Base-by-base conservation (phyloP, 2,797 vertebrate species). In the Syndactyla subalaris region DNA sequence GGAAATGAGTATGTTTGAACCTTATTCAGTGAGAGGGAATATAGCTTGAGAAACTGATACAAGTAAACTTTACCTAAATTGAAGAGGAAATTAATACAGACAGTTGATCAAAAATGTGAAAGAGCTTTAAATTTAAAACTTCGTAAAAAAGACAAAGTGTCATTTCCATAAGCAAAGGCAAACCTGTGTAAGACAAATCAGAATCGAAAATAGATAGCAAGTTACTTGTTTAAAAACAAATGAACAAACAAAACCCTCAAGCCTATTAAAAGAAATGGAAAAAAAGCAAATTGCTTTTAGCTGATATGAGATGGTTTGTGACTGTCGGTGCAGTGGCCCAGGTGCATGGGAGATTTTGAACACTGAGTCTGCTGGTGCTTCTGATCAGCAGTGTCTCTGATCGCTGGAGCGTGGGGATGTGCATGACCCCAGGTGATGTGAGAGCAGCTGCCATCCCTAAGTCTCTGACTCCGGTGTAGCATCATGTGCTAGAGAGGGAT, bases 1-100 rank as follows among this genome's bases (percentile, higher is more conserved):
- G 94, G 94, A 94, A 96, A 94, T 93, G 75, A 93, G 61, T 34
- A 27, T 82, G 54, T 88, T 86, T 82, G 83, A 92, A 61, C 70
- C 20, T 86, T 85, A 58, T 93, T 96, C 88, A 88, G 73, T 7
- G 24, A 91, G 73, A 74, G 75, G 62, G 66, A 94, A 65, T 77
- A 57, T 39, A 73, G 48, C 43, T 86, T 0, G 1, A 95, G 88
- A 91, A 92, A 90, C n/a, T 43, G 57, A 88, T 95, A 55, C 32
- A 84, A 82, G 75, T 73, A 92, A 93, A 89, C 36, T 81, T 71
- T 43, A 32, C 75, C 78, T 86, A 55, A 80, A 76, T 92, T 78
- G 66, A 74, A 75, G 66, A 80, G 93, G 85, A 97, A 95, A 95
- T 97, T 82, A 94, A 82, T 93, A 39, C 24, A 88, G 94, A 15